phyloP scores from a whole-genome alignment of 2,113 vertebrate genomes.

The Patagioenas fasciata region DNA sequence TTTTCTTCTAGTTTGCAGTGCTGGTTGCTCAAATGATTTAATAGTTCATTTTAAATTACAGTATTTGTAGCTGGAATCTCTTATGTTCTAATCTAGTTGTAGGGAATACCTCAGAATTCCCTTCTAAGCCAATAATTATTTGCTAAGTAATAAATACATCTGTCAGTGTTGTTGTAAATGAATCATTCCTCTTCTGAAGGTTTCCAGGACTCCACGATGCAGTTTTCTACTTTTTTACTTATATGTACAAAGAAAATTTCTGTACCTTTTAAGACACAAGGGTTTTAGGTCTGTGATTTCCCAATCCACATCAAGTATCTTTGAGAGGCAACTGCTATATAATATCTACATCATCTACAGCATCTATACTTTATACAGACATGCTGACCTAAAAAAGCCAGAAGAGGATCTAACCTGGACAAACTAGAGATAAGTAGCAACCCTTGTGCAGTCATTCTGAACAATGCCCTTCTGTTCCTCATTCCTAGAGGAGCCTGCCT shows the following conservation, averaged over 20 bases:
- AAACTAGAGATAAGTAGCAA: neutral
- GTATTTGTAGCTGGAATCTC: neutral
- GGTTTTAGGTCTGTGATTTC: neutral
- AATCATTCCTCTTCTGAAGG: neutral
- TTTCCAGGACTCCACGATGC: neutral
- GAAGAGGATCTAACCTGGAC: neutral
- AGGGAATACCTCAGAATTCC: neutral
- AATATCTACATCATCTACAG: neutral
- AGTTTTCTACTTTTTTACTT: neutral
- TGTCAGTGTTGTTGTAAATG: neutral
- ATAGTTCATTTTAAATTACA: neutral
- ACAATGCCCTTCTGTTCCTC: neutral
- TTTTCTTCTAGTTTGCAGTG: neutral
- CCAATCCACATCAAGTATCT: neutral
- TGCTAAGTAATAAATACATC: neutral
- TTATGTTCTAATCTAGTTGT: neutral
- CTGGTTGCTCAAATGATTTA: neutral
- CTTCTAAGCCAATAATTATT: neutral
- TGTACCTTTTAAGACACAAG: neutral
- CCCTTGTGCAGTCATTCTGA: neutral
- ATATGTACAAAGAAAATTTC: neutral
- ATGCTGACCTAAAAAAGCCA: neutral
- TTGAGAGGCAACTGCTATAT: neutral
- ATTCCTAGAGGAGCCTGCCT: neutral
- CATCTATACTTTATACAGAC: neutral